A percentile compares a stretch with the other conserved stretches of the same genome.
These are phyloP conservation scores for Vulpes lagopus DNA, from an alignment of 2,113 vertebrate genomes.

Conservation along the genomic window DNA sequence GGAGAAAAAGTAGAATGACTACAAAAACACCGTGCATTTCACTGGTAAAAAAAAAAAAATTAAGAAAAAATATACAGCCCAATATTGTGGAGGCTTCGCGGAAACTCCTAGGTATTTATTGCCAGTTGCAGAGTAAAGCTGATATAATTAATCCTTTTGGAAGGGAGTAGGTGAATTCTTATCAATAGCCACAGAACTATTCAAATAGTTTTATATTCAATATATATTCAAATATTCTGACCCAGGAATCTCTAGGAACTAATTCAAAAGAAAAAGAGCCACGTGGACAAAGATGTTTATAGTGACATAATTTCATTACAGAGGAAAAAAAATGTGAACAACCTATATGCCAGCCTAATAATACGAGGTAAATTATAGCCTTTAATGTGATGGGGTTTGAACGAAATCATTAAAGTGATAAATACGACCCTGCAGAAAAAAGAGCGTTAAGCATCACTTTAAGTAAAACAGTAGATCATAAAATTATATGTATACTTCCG, in stretches of 20 bases:
- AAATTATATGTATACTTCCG: constrained; percentile 70
- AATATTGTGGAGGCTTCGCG: neutral
- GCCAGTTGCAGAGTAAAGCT: constrained; percentile 18
- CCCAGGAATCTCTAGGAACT: constrained; percentile 56
- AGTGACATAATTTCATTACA: constrained; percentile 71
- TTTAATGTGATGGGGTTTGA: constrained; percentile 57
- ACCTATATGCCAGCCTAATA: constrained; percentile 56
- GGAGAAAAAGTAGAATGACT: neutral
- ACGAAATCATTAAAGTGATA: constrained; percentile 72
- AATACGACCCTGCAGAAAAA: constrained; percentile 63
- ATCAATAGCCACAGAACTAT: constrained; percentile 13
- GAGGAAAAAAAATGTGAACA: constrained; percentile 53
- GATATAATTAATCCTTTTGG: constrained; percentile 39
- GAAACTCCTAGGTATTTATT: neutral
- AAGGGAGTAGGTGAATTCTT: constrained; percentile 48
- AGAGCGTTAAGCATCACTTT: constrained; percentile 68
- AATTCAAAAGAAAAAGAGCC: constrained; percentile 71
- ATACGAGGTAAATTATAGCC: constrained; percentile 64
- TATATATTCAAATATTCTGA: constrained; percentile 14
- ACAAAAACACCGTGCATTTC: neutral
- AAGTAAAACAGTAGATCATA: constrained; percentile 71
- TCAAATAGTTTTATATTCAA: neutral
- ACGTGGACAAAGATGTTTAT: constrained; percentile 64
- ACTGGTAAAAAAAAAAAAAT: neutral
- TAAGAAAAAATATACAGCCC: neutral